Evolutionary conservation across 2,888 invertebrate genomes (phyloP), one percentile per base, ranked within the genome.

Genomic region (Tinea pellionella): DNA sequence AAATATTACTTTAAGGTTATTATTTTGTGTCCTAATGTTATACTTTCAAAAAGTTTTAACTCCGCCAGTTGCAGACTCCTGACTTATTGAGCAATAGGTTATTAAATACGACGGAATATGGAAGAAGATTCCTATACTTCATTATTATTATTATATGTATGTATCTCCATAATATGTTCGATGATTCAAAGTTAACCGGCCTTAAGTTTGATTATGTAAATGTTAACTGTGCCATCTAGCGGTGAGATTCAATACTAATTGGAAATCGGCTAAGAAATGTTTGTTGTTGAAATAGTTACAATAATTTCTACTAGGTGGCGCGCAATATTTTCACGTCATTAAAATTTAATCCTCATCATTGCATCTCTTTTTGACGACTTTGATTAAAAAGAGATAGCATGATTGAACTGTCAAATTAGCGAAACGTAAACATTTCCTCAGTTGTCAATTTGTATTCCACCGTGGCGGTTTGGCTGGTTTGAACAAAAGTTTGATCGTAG

Each of bases 401-500:
- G 61, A 62, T 60, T 66, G 62, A 53, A 53, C 65, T 70, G 71
- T 71, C 74, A 78, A 74, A 74, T 74, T 72, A 78, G 74, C 74
- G 67, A 74, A 73, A 74, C 70, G 74, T 80, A 79, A 81, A 80
- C 80, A 79, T 73, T 69, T 65, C 63, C 60, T 75, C 76, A 82
- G 80, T 81, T 72, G 73, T 16, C 69, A 67, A 68, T 64, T 70
- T 69, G 71, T 73, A 76, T 76, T 75, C 73, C 74, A 73, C 67
- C 65, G 75, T 70, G 77, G 73, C 64, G 72, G 69, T 74, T 66
- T 65, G 62, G 61, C 41, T 63, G 63, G 61, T 61, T 63, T 60
- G 62, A 62, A 64, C 64, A 64, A 61, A 53, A 47, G 47, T 47
- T 47, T 15, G 8, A 15, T n/a, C 47, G 47, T 8, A 47, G 47